Percentiles rank a stretch among this genome's conserved stretches.
These are phyloP conservation scores for Onychomys arenicola DNA, from an alignment of 2,797 vertebrate species.

Conservation along the genomic window DNA sequence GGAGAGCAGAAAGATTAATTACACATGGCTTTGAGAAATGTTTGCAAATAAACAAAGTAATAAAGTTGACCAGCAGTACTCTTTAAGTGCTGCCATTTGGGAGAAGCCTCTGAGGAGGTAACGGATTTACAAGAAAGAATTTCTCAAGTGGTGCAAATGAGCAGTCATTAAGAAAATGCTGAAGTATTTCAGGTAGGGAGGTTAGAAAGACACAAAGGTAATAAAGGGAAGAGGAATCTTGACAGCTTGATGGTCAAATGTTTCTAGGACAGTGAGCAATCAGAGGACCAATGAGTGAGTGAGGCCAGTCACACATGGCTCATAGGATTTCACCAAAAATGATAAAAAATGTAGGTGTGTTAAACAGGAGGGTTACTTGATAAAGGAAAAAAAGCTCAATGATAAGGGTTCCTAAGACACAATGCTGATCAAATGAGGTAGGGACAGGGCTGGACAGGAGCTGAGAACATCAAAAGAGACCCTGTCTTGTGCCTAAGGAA, in stretches of 20 bases:
- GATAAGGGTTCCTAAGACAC: not conserved
- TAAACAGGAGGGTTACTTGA: not conserved
- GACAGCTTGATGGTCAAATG: not conserved
- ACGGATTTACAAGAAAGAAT: constrained; percentile 19
- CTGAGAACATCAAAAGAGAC: not conserved
- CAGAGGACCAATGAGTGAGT: not conserved
- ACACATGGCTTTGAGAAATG: not conserved
- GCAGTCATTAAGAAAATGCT: not conserved
- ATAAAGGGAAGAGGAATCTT: not conserved
- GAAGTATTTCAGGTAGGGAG: constrained; percentile 20
- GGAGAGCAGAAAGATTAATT: not conserved
- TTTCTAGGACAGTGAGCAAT: not conserved
- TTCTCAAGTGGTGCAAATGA: not conserved
- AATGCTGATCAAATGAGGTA: not conserved
- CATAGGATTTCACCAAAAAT: not conserved
- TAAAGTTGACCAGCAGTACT: not conserved
- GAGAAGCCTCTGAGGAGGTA: not conserved
- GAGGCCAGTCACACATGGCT: not conserved
- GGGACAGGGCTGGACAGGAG: not conserved
- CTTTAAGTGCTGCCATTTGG: not conserved
- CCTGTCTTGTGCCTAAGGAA: not conserved
- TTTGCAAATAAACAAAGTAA: not conserved
- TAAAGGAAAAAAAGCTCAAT: not conserved
- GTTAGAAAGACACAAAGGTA: not conserved
- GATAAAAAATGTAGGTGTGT: not conserved